Base-by-base conservation (phyloP, 64 coral and sea anemone genomes). In the Cladopsammia gracilis region DNA sequence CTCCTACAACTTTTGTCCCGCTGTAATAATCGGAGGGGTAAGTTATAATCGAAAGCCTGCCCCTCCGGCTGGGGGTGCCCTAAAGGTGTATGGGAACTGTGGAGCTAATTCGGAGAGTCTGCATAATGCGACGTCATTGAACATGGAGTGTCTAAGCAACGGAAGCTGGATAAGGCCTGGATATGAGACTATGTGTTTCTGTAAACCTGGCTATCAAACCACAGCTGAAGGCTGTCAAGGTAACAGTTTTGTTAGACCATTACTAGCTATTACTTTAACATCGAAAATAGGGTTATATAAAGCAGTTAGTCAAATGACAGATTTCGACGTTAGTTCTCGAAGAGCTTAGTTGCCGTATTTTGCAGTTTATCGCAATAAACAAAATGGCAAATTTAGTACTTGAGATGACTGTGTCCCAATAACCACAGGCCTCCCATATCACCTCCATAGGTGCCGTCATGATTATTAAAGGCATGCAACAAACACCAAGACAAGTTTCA, bases 131-230 rank as follows among this genome's bases (percentile, higher is more conserved):
- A 70, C 66, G 48, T 64, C 61, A 3, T 54, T 90, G 8, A 34
- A 67, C n/a, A 71, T 86, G 10, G 34, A 80, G 15, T 96, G 95
- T 68, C 19, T 46, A 13, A 89, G 86, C 78, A 86, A 93, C 15
- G 95, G 95, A 12, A 57, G 70, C 20, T 96, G 90, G 90, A 88
- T 13, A 48, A 12, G 43, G 12, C 71, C 80, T 48, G 18, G 20
- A 18, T 26, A 56, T 15, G 85, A 16, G 2, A 71, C 75, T 25
- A 93, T 70, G 6, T 96, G 90, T 57, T 71, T 75, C 16, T 96
- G 95, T 71, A 58, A 96, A 61, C 67, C 54, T 84, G 95, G 95
- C 0, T 93, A 96, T 54, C 89, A 91, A 47, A 49, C 25, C 34
- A 69, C 47, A 26, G 16, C 56, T 44, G 22, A 69, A 4, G 64